phyloP scores from a whole-genome alignment of 2,113 vertebrate species.

The Neotragus moschatus region DNA sequence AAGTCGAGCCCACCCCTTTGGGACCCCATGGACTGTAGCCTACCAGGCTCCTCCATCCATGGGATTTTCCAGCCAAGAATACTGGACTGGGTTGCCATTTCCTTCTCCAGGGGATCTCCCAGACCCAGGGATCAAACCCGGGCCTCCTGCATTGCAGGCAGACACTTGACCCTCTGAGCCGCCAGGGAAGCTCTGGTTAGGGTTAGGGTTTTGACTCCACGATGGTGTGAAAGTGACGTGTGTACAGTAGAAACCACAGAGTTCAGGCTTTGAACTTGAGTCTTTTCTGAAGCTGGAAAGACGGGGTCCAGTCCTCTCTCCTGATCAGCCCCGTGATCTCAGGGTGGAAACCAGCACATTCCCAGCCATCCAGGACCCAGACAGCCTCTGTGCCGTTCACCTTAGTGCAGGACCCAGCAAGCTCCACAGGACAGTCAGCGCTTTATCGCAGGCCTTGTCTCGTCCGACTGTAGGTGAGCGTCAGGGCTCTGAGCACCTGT shows the following conservation, averaged over 20 bases:
- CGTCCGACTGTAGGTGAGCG: neutral
- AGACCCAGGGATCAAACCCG: fast-evolving
- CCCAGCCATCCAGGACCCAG: neutral
- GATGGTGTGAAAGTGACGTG: neutral
- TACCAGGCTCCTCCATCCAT: neutral
- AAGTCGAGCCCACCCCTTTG: neutral
- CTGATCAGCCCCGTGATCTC: neutral
- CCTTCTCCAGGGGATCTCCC: neutral
- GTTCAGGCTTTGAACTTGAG: neutral
- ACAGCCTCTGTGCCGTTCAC: neutral
- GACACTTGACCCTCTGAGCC: neutral
- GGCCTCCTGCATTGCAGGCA: neutral
- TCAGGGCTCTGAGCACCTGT: neutral
- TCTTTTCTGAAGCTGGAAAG: neutral
- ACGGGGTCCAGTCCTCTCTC: fast-evolving
- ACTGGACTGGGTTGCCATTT: neutral
- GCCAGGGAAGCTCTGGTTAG: neutral
- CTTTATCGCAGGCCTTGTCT: neutral
- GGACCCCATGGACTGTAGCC: neutral
- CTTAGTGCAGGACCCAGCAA: neutral
- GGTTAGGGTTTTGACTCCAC: neutral
- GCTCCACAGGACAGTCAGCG: neutral
- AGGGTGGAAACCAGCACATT: neutral
- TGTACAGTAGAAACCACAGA: fast-evolving
- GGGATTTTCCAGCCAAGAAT: neutral